Percentiles rank a stretch among this genome's conserved stretches.
These are phyloP conservation scores for Pollenia griseotomentosa DNA, from an alignment of 2,888 invertebrate species.

Conservation along the genomic window DNA sequence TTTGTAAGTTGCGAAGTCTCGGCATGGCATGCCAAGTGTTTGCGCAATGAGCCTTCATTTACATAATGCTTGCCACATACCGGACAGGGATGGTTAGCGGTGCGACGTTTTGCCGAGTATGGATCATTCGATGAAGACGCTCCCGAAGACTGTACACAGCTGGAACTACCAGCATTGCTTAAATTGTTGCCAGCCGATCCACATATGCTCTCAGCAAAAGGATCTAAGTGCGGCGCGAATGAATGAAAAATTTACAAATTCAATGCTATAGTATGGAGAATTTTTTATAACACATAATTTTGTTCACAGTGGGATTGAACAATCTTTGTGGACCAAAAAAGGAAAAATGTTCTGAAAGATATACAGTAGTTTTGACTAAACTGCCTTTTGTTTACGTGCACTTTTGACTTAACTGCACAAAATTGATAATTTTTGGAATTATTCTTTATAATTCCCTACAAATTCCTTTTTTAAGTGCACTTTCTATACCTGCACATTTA, in stretches of 20 bases:
- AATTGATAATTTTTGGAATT: too few relatives aligned
- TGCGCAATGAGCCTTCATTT: conserved; percentile 95
- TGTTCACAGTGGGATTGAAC: too few relatives aligned
- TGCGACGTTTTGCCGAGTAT: conserved; percentile 96
- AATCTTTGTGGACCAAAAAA: conserved; percentile 53
- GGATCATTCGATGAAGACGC: conserved; percentile 86
- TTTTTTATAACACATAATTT: too few relatives aligned
- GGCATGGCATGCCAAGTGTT: conserved; percentile 96
- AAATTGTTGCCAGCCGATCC: conserved; percentile 71
- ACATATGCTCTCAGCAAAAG: conserved; percentile 75
- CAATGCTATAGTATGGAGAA: too few relatives aligned
- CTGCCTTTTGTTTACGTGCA: too few relatives aligned
- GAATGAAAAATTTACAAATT: too few relatives aligned
- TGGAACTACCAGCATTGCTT: conserved; percentile 79
- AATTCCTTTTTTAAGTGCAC: too few relatives aligned
- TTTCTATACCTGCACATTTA: too few relatives aligned
- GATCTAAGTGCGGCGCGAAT: conserved; percentile 62
- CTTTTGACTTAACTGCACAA: too few relatives aligned
- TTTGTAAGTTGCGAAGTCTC: conserved; percentile 94
- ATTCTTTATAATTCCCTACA: too few relatives aligned
- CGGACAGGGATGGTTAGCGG: conserved; percentile 97
- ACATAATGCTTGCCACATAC: conserved; percentile 98
- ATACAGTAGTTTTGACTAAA: too few relatives aligned
- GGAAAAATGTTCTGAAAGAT: not conserved
- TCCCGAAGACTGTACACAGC: conserved; percentile 62